Evolutionary conservation across 2,113 vertebrate genomes (phyloP).

Genomic region (Leucoraja erinaceus): DNA sequence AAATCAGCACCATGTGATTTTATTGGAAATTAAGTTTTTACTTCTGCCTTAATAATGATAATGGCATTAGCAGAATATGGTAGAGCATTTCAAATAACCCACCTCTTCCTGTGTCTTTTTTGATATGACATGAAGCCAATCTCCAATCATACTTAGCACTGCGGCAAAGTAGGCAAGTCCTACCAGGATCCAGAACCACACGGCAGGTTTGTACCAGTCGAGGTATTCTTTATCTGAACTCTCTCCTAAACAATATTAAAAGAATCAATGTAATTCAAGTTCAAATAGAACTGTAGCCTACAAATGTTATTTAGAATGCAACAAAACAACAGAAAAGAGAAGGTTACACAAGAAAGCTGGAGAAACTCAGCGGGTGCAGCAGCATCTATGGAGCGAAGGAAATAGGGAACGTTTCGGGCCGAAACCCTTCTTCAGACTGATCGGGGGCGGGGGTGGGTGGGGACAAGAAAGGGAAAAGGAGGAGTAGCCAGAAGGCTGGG

Average conservation of each 20-base stretch:
- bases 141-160: conserved; percentile 96
- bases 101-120: conserved; percentile 99
- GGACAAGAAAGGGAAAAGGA: no score
- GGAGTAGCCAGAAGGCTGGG: no score
- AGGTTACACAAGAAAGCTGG: no score
- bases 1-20: not conserved
- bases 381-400: no score
- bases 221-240: conserved; percentile 82
- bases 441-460: no score
- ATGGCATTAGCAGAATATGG: not conserved
- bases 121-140: conserved; percentile 95
- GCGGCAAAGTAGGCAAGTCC: conserved; percentile 95
- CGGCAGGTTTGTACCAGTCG: conserved; percentile 91
- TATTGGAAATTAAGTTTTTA: not conserved
- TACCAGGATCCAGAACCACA: conserved; percentile 98
- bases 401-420: no score
- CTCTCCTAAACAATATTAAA: conserved; percentile 54
- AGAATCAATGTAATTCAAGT: not conserved
- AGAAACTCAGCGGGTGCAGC: no score
- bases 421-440: no score
- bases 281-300: not conserved
- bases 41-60: not conserved
- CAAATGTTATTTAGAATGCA: not conserved
- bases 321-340: not conserved
- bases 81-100: conserved; percentile 41